These are phyloP conservation scores for Drosophila repleta DNA, from an alignment of 1,140 invertebrate species.

Conservation along the genomic window DNA sequence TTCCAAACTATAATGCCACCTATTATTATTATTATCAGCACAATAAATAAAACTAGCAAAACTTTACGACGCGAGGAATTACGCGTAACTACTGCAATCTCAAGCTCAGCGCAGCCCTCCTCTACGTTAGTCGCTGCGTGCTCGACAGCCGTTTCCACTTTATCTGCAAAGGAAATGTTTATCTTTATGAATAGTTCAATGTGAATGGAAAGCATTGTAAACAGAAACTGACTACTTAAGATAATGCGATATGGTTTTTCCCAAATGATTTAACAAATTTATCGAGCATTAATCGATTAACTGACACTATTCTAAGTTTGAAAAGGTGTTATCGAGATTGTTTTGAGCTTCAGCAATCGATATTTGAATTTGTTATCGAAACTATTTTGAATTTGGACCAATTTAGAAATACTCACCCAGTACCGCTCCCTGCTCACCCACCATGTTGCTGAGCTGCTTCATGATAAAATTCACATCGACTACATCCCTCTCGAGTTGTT, in stretches of 20 bases:
- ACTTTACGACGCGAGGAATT: slow-evolving; percentile 89
- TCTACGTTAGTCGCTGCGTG: slow-evolving; percentile 91
- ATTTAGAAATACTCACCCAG: slow-evolving; percentile 91
- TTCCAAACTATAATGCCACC: slow-evolving; percentile 87
- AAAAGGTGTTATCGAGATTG: slow-evolving; percentile 7
- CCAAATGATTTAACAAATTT: neutral
- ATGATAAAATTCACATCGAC: slow-evolving; percentile 96
- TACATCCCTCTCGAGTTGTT: slow-evolving; percentile 92
- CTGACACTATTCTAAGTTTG: neutral
- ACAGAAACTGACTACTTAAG: neutral
- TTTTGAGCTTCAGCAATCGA: slow-evolving; percentile 15
- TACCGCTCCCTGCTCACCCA: slow-evolving; percentile 91
- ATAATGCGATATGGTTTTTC: neutral
- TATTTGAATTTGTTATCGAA: neutral
- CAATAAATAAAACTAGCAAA: slow-evolving; percentile 87
- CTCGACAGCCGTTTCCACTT: slow-evolving; percentile 95
- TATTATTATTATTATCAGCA: slow-evolving; percentile 87
- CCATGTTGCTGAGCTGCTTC: slow-evolving; percentile 92
- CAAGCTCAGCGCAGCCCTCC: slow-evolving; percentile 89
- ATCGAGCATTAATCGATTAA: no score
- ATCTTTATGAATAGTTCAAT: neutral
- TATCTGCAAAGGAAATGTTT: slow-evolving; percentile 87
- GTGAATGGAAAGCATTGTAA: neutral
- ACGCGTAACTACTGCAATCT: slow-evolving; percentile 91
- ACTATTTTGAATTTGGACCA: neutral